Evolutionary conservation across 2,888 invertebrate species (phyloP), one percentile per base, ranked within the genome.

Genomic region (Chrysolina haemoptera): DNA sequence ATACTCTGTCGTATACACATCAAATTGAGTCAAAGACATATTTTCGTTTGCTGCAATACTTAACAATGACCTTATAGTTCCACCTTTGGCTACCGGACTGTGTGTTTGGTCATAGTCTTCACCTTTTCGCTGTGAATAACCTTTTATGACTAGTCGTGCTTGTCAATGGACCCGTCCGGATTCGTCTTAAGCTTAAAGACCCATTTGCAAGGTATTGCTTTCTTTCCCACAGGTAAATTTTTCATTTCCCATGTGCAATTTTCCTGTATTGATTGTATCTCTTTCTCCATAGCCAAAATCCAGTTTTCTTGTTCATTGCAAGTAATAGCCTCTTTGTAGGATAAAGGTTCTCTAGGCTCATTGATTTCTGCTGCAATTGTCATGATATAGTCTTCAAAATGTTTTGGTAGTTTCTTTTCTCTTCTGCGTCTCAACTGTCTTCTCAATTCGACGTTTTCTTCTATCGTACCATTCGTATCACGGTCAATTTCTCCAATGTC

Each of bases 201-300:
- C 85, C 83, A 84, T 68, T 81, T 82, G 68, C 77, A 79, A 27
- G 77, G 76, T 59, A 84, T 80, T 9, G 76, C 79, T 67, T 35
- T 78, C 69, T 73, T 83, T 81, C 46, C 53, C 16, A 12, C 18
- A 35, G 76, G 71, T 59, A 73, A 62, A 8, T 78, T 64, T 48
- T 67, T 70, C 11, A 84, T 73, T 43, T 62, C 71, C 82, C 83
- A 85, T 0, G 83, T 85, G 22, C 80, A 12, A 72, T 85, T 84
- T 75, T 84, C 81, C 41, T 80, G 72, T 18, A 84, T 69, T n/a
- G 84, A 82, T 18, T 48, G 59, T 22, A 84, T 82, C 81, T 71
- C n/a, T n/a, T n/a, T n/a, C n/a, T n/a, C n/a, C n/a, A n/a, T n/a
- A n/a, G n/a, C n/a, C n/a, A n/a, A n/a, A n/a, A n/a, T n/a, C n/a